Percentiles rank a stretch among this genome's conserved stretches.
Evolutionary conservation across 2,113 vertebrate species (phyloP).

Genomic region (Psammodynastes pulverulentus): DNA sequence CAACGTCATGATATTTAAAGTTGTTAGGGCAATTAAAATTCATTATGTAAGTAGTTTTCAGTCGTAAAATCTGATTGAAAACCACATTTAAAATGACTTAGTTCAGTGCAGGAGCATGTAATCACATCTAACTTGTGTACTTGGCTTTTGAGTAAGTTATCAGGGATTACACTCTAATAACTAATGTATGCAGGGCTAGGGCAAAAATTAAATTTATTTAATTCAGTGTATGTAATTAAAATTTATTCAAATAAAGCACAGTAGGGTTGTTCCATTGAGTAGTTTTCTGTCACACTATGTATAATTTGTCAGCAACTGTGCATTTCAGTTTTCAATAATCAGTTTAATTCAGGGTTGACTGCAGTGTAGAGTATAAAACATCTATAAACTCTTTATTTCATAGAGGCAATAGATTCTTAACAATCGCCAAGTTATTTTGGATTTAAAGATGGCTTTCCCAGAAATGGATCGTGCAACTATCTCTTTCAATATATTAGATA

Average conservation of each 20-base stretch:
- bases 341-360: background rate
- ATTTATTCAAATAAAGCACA: background rate
- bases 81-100: background rate
- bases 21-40: background rate
- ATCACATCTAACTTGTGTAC: background rate
- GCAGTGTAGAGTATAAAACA: background rate
- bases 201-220: background rate
- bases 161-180: background rate
- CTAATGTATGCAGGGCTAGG: background rate
- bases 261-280: background rate
- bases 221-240: background rate
- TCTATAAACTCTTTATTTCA: background rate
- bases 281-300: background rate
- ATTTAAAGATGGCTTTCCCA: background rate
- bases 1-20: background rate
- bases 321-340: background rate
- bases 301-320: background rate
- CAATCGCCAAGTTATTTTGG: background rate
- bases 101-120: background rate
- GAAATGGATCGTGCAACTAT: background rate
- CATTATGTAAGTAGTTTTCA: background rate
- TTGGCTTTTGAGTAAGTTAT: background rate
- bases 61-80: background rate
- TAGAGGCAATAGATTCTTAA: no score
- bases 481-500: background rate